Conservation (phyloP, 2,797 vertebrate genomes). For the Alauda arvensis region DNA sequence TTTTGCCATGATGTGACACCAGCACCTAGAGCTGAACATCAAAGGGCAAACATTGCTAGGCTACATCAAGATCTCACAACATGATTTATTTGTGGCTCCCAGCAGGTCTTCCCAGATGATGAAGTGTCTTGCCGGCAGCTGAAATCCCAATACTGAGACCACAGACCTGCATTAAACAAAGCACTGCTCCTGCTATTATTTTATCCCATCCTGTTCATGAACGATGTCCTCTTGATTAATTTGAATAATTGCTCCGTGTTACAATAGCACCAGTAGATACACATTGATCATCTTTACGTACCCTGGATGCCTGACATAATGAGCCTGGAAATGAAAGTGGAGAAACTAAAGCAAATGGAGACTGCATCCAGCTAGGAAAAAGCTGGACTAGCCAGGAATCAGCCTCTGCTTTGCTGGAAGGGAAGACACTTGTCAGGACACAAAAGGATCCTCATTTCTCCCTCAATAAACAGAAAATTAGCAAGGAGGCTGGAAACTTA, state of each 20-base stretch:
- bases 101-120: slow-evolving; percentile 1
- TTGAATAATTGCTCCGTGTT: neutral
- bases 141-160: neutral
- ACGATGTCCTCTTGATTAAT: neutral
- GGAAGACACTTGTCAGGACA: neutral
- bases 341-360: neutral
- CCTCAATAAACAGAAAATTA: neutral
- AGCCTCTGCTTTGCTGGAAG: neutral
- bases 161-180: neutral
- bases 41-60: neutral
- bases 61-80: neutral
- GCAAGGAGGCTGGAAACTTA: neutral
- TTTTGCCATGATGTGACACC: neutral
- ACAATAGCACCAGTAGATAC: neutral
- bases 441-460: neutral
- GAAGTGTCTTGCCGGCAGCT: neutral
- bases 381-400: neutral
- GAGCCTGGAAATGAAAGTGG: neutral
- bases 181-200: neutral
- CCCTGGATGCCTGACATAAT: neutral
- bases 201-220: neutral
- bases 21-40: neutral
- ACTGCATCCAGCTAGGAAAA: neutral
- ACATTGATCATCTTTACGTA: neutral
- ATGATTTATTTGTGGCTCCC: slow-evolving; percentile 3